phyloP scores from a whole-genome alignment of 2,888 invertebrate genomes.

The Sminthurinus aureus region DNA sequence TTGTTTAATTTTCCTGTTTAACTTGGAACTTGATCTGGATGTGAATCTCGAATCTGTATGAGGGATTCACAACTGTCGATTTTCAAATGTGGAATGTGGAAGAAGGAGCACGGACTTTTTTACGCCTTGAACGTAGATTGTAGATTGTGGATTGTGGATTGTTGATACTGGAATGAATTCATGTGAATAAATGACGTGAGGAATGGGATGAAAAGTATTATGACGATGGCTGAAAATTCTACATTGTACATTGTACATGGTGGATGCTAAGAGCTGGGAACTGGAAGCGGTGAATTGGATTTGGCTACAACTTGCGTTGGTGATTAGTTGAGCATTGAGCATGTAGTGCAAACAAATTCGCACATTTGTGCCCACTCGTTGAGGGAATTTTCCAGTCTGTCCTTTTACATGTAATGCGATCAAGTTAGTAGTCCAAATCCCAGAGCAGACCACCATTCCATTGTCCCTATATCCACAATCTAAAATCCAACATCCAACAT shows the following conservation, averaged over 20 bases:
- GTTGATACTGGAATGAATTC: neutral
- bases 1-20: too few species aligned
- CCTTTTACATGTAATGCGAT: constrained; percentile 6
- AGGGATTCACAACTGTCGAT: neutral
- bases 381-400: neutral
- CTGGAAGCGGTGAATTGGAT: neutral
- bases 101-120: neutral
- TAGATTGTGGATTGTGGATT: neutral
- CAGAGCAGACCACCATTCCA: neutral
- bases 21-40: too few species aligned
- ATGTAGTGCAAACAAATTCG: constrained; percentile 25
- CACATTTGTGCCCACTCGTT: neutral
- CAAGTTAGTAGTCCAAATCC: constrained; percentile 1
- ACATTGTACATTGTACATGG: too few species aligned
- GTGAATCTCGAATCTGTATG: too few species aligned
- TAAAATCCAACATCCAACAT: too few species aligned
- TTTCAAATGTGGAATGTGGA: neutral
- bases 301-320: neutral
- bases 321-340: constrained; percentile 17
- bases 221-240: too few species aligned
- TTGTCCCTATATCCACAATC: too few species aligned
- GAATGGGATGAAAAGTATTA: neutral
- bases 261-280: too few species aligned
- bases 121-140: neutral
- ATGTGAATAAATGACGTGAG: neutral